A percentile compares a stretch with the other conserved stretches of the same genome.
phyloP scores from a whole-genome alignment of 2,797 vertebrate species.

The Meda fulgida region DNA sequence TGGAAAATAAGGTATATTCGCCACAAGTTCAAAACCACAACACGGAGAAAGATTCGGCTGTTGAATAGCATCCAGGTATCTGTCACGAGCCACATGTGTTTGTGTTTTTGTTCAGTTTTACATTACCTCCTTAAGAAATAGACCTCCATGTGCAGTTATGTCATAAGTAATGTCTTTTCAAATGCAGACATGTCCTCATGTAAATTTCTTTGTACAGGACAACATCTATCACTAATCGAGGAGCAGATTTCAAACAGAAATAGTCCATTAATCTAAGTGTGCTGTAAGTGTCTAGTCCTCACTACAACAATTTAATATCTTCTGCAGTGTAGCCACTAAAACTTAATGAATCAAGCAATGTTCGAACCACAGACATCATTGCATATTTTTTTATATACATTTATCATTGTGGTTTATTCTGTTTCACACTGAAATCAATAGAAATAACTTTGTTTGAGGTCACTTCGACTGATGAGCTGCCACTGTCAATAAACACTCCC shows the following conservation, averaged over 20 bases:
- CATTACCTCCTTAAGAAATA: constrained; percentile 51
- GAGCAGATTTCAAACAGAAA: constrained; percentile 40
- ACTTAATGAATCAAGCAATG: constrained; percentile 36
- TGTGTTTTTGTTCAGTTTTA: constrained; percentile 60
- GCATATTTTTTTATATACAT: constrained; percentile 41
- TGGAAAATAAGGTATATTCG: constrained; percentile 58
- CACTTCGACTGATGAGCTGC: constrained; percentile 52
- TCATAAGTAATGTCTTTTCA: constrained; percentile 60
- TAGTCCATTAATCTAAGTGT: constrained; percentile 31
- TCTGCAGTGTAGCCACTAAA: constrained; percentile 20
- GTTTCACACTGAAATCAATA: constrained; percentile 52
- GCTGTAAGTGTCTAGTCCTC: constrained; percentile 19
- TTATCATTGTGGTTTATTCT: constrained; percentile 48
- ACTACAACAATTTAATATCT: constrained; percentile 34
- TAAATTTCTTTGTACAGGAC: constrained; percentile 41
- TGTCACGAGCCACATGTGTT: constrained; percentile 60
- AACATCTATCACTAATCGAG: constrained; percentile 29
- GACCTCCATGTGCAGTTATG: constrained; percentile 56
- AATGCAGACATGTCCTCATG: constrained; percentile 52
- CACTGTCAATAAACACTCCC: constrained; percentile 50
- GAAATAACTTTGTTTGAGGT: constrained; percentile 55
- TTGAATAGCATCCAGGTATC: constrained; percentile 59
- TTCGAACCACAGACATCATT: constrained; percentile 48
- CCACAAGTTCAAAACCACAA: constrained; percentile 56
- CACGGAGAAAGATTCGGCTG: constrained; percentile 41